Conservation (phyloP, 2,888 invertebrate genomes). For the Schizaphis graminum region DNA sequence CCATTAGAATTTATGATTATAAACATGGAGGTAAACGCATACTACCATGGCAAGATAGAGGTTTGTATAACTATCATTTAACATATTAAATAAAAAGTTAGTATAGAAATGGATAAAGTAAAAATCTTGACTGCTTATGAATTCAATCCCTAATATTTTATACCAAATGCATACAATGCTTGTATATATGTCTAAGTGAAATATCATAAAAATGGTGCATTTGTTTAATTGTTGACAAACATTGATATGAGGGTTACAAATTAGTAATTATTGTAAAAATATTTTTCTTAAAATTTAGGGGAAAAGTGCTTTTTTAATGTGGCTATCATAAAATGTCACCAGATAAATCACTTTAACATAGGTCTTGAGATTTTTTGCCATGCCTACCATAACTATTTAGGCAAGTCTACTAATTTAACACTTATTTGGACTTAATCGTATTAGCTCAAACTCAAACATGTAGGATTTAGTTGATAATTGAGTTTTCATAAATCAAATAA, state of each 20-base stretch:
- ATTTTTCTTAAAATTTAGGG: too few species aligned
- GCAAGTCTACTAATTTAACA: not conserved
- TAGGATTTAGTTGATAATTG: too few species aligned
- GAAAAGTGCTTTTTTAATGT: not conserved
- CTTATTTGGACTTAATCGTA: not conserved
- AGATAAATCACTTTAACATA: not conserved
- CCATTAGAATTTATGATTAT: slow-evolving; percentile 56
- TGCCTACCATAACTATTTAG: not conserved
- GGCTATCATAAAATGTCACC: not conserved
- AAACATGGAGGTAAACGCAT: slow-evolving; percentile 64
- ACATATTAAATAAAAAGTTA: not conserved
- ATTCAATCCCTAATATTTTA: too few species aligned
- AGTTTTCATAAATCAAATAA: not conserved
- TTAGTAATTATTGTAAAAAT: too few species aligned
- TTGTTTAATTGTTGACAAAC: too few species aligned
- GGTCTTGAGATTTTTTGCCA: not conserved
- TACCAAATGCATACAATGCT: too few species aligned
- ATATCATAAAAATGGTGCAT: too few species aligned
- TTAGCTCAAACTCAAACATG: not conserved
- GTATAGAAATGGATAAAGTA: not conserved
- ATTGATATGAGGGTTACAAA: too few species aligned
- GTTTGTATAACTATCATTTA: slow-evolving; percentile 38
- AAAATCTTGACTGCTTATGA: not conserved
- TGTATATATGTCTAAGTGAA: too few species aligned
- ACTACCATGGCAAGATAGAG: slow-evolving; percentile 63